A percentile compares a stretch with the other conserved stretches of the same genome.
Conservation (phyloP, 2,888 invertebrate genomes). For the Melangyna quadrimaculata region DNA sequence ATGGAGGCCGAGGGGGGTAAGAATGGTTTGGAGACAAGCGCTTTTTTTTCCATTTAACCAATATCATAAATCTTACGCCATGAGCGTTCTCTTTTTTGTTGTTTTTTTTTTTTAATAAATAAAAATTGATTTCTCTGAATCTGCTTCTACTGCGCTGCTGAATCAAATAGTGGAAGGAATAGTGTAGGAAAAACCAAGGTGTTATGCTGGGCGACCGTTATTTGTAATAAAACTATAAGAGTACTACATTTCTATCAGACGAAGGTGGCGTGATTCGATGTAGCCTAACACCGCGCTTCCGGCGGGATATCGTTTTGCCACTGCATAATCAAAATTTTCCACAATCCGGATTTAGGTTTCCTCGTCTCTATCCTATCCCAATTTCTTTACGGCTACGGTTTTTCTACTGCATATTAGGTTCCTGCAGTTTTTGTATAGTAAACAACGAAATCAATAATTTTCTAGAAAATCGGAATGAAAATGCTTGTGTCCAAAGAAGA, state of each 20-base stretch:
- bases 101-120: constrained; percentile 53
- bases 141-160: constrained; percentile 20
- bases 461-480: constrained; percentile 22
- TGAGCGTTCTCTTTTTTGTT: constrained; percentile 23
- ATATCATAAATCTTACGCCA: constrained; percentile 58
- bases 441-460: constrained; percentile 29
- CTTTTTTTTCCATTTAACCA: constrained; percentile 29
- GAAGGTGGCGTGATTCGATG: constrained; percentile 35
- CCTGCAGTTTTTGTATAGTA: constrained; percentile 2
- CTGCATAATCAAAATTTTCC: constrained; percentile 60
- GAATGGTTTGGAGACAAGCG: background rate
- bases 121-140: constrained; percentile 52
- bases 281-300: background rate
- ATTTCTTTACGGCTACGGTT: background rate
- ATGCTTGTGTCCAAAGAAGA: constrained; percentile 14
- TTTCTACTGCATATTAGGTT: constrained; percentile 29
- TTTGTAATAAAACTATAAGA: no score
- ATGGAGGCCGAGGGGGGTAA: background rate
- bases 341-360: constrained; percentile 51
- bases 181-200: constrained; percentile 1
- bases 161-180: background rate
- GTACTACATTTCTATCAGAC: constrained; percentile 22
- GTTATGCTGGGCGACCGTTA: constrained; percentile 9
- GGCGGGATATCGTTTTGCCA: constrained; percentile 34
- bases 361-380: background rate